Conservation (phyloP, 2,888 invertebrate genomes). For the Lasioglossum morio region DNA sequence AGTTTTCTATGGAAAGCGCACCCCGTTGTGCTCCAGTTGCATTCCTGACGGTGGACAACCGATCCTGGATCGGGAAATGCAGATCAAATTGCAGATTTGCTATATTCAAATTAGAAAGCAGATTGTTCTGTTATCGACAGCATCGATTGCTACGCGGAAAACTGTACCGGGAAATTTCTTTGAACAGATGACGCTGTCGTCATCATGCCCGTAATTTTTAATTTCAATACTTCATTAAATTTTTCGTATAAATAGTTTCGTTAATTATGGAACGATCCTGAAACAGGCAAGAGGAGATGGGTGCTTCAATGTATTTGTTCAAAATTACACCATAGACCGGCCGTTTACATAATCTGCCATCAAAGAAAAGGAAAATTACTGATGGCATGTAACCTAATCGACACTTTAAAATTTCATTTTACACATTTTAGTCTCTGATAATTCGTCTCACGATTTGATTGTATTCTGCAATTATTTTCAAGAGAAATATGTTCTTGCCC, state of each 20-base stretch:
- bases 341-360: background rate
- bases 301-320: background rate
- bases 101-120: background rate
- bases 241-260: background rate
- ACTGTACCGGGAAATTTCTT: background rate
- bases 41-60: background rate
- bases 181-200: background rate
- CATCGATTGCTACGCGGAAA: background rate
- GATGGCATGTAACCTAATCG: constrained; percentile 60
- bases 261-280: background rate
- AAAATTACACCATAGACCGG: background rate
- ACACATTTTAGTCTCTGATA: background rate
- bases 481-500: background rate
- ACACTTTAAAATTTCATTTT: background rate
- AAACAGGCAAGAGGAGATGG: background rate
- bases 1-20: constrained; percentile 10
- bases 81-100: background rate
- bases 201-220: background rate
- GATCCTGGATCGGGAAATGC: background rate
- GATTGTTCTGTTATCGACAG: constrained; percentile 19
- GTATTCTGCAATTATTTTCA: background rate
- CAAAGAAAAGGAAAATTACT: background rate
- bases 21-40: constrained; percentile 6
- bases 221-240: background rate
- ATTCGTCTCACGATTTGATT: background rate